phyloP scores from a whole-genome alignment of 2,113 vertebrate genomes.

The Periophthalmus modestus region DNA sequence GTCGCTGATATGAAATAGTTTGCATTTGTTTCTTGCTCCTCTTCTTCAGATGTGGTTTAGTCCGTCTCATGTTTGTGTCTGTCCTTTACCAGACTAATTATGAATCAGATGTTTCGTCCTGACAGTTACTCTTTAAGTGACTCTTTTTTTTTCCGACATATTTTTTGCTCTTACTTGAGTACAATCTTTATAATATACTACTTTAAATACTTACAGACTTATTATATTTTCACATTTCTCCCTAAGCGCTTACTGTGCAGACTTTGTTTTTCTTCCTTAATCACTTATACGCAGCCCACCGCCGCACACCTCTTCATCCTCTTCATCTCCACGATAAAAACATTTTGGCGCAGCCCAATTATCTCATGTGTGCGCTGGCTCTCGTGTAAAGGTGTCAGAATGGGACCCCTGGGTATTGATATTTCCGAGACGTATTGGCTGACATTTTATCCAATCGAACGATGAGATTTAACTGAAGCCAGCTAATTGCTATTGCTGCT shows the following conservation, averaged over 20 bases:
- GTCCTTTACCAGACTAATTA: too few relatives aligned
- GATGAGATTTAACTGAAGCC: constrained; percentile 15
- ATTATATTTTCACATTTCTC: background rate
- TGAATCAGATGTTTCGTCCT: too few relatives aligned
- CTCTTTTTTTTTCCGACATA: too few relatives aligned
- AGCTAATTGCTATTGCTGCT: constrained; percentile 20
- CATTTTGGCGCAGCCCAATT: constrained; percentile 2
- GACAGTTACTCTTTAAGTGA: too few relatives aligned
- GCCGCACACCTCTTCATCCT: background rate
- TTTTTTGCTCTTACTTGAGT: too few relatives aligned
- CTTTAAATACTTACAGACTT: background rate
- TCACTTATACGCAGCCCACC: background rate
- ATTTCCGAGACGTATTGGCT: constrained; percentile 15
- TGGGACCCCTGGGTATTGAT: background rate
- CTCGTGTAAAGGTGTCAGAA: constrained; percentile 13
- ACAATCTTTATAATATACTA: too few relatives aligned
- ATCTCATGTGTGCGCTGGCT: background rate
- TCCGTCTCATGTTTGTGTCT: too few relatives aligned
- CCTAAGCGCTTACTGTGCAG: background rate
- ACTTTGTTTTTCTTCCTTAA: background rate
- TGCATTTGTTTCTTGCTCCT: too few relatives aligned
- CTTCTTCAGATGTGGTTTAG: too few relatives aligned
- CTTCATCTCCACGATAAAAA: constrained; percentile 2
- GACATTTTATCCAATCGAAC: constrained; percentile 33
- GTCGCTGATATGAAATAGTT: too few relatives aligned